Percentiles rank a stretch among this genome's conserved stretches.
Evolutionary conservation across 2,113 vertebrate genomes (phyloP).

Genomic region (Salvelinus alpinus): DNA sequence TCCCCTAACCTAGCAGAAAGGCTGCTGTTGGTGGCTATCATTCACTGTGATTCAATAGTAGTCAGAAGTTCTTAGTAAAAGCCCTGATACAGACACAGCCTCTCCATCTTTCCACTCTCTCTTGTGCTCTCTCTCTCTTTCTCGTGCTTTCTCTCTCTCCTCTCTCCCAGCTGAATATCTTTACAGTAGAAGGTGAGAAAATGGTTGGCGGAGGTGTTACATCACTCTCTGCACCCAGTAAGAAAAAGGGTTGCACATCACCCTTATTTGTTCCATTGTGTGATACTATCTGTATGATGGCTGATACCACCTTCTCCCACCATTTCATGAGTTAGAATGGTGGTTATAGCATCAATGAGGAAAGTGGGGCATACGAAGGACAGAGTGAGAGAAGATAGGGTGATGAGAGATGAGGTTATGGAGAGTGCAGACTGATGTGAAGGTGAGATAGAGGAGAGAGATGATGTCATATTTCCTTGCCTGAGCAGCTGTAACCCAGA

Average conservation of each 20-base stretch:
- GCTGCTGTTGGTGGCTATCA: background rate
- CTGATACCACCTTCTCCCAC: background rate
- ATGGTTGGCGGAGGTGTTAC: background rate
- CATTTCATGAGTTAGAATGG: background rate
- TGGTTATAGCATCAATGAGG: too few species aligned
- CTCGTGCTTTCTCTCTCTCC: background rate
- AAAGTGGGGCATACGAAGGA: too few species aligned
- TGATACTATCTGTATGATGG: too few species aligned
- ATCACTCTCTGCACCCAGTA: background rate
- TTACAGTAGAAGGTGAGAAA: background rate
- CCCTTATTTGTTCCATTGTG: background rate
- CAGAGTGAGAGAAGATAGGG: background rate
- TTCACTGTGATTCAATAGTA: background rate
- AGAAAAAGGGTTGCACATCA: background rate
- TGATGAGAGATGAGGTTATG: background rate
- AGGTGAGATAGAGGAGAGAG: background rate
- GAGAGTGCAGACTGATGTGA: background rate
- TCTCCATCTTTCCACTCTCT: background rate
- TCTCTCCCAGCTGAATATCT: background rate
- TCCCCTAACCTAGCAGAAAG: background rate
- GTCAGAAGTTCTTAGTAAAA: background rate
- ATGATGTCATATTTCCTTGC: too few species aligned
- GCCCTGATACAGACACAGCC: too few species aligned
- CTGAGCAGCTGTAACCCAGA: too few species aligned
- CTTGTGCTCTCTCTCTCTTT: slow-evolving; percentile 1